A percentile compares a stretch with the other conserved stretches of the same genome.
phyloP scores from a whole-genome alignment of 2,888 invertebrate species.

The Elmis aenea region DNA sequence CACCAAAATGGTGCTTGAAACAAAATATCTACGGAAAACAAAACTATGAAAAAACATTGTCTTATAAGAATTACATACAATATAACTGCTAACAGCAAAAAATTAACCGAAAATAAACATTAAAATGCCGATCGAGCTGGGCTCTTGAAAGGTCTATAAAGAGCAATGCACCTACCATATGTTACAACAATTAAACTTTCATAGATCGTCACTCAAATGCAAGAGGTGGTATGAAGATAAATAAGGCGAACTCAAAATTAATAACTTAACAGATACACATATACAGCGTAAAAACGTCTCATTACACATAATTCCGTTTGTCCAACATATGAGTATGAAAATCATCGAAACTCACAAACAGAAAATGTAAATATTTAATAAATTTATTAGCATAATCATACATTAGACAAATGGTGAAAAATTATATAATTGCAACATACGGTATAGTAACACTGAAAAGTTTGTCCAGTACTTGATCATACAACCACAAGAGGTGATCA shows the following conservation, averaged over 20 bases:
- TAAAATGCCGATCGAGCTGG: constrained; percentile 32
- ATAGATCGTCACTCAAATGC: constrained; percentile 2
- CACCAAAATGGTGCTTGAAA: too few relatives aligned
- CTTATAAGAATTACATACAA: constrained; percentile 18
- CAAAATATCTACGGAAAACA: constrained; percentile 32
- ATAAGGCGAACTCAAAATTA: neutral
- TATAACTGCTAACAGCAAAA: constrained; percentile 18
- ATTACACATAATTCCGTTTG: constrained; percentile 13
- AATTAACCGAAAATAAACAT: constrained; percentile 31
- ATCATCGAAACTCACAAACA: neutral
- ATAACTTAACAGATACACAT: too few relatives aligned
- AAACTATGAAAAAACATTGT: constrained; percentile 5
- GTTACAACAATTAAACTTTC: constrained; percentile 40
- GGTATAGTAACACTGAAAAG: constrained; percentile 42
- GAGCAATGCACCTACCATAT: constrained; percentile 42
- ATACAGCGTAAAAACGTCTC: neutral
- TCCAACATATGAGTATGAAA: constrained; percentile 22
- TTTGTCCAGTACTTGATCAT: constrained; percentile 36
- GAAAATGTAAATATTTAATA: neutral
- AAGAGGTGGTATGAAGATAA: neutral
- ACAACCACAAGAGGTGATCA: constrained; percentile 27
- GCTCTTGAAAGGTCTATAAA: constrained; percentile 36
- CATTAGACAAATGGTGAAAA: constrained; percentile 26
- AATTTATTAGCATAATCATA: constrained; percentile 17
- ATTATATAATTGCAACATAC: constrained; percentile 43